A percentile compares a stretch with the other conserved stretches of the same genome.
phyloP scores from a whole-genome alignment of 2,113 vertebrate genomes.

The Toxostoma redivivum region DNA sequence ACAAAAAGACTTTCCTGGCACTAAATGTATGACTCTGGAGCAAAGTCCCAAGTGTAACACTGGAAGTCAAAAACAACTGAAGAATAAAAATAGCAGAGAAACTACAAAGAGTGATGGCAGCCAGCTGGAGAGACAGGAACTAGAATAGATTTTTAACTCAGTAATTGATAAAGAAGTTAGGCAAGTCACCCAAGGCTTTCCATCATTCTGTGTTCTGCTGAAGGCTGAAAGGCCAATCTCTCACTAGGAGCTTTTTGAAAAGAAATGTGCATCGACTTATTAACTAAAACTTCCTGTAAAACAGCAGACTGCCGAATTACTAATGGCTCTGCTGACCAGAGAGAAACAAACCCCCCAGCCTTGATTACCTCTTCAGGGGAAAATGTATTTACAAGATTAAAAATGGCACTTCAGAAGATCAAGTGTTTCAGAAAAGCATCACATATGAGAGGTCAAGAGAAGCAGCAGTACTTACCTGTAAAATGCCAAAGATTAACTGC shows the following conservation, averaged over 20 bases:
- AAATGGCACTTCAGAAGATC: conserved; percentile 60
- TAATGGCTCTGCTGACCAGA: conserved; percentile 57
- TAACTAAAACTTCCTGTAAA: conserved; percentile 25
- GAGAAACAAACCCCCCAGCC: conserved; percentile 1
- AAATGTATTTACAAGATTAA: conserved; percentile 43
- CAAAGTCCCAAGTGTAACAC: background rate
- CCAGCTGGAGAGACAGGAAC: background rate
- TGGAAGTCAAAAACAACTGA: background rate
- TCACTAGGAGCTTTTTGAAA: background rate
- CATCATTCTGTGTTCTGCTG: background rate
- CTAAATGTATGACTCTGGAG: background rate
- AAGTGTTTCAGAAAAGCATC: conserved; percentile 40
- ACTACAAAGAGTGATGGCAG: background rate
- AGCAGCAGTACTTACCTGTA: conserved; percentile 4
- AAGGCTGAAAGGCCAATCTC: background rate
- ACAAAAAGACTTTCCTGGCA: background rate
- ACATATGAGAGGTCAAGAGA: conserved; percentile 30
- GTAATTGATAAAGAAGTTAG: background rate
- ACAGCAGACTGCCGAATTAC: conserved; percentile 22
- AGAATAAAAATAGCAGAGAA: background rate
- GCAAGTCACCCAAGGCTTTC: background rate
- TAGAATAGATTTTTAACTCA: background rate
- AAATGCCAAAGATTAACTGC: conserved; percentile 57
- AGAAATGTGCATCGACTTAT: conserved; percentile 32
- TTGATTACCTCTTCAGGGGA: conserved; percentile 60